phyloP scores from a whole-genome alignment of 2,113 vertebrate genomes.

The Aphyosemion australe region DNA sequence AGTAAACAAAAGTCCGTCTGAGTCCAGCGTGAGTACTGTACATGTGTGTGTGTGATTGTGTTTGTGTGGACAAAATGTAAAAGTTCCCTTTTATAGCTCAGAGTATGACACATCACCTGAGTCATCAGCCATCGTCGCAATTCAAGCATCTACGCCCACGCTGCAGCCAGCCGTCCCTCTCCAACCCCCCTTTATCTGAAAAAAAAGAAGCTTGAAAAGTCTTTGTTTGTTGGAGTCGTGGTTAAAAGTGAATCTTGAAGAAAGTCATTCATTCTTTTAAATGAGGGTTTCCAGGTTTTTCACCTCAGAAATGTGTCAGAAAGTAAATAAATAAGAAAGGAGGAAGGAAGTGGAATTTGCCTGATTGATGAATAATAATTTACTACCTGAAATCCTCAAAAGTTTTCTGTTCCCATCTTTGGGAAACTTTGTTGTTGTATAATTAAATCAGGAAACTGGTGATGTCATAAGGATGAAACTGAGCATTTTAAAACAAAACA shows the following conservation, averaged over 20 bases:
- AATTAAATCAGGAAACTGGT: too few species aligned
- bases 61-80: conserved; percentile 68
- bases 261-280: too few species aligned
- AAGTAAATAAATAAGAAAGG: not conserved
- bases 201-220: conserved; percentile 3
- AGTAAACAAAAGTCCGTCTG: conserved; percentile 57
- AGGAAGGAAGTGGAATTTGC: not conserved
- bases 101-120: conserved; percentile 76
- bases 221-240: conserved; percentile 35
- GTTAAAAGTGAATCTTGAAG: not conserved
- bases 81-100: conserved; percentile 72
- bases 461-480: too few species aligned
- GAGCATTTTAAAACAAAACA: too few species aligned
- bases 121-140: conserved; percentile 66
- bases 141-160: conserved; percentile 52
- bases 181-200: conserved; percentile 11
- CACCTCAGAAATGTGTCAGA: not conserved
- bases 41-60: conserved; percentile 54
- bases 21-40: conserved; percentile 55
- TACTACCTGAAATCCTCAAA: too few species aligned
- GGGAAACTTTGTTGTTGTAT: too few species aligned
- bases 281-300: not conserved
- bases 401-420: too few species aligned
- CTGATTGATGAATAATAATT: too few species aligned
- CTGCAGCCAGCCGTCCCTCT: conserved; percentile 27